These are phyloP conservation scores for Parnassius smintheus DNA, from an alignment of 2,888 invertebrate species.

Conservation along the genomic window DNA sequence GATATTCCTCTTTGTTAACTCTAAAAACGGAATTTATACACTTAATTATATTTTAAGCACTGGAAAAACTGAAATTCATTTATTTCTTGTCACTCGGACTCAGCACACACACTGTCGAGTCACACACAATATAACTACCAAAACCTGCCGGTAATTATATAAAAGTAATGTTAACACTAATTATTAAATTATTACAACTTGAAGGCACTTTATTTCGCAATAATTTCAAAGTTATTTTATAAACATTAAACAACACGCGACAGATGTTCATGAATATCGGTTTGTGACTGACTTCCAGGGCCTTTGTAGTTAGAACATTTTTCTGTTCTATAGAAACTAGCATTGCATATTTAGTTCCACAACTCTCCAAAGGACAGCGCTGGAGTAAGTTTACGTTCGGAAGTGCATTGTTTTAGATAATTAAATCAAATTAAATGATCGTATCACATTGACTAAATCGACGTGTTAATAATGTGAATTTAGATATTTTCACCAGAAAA, in stretches of 20 bases:
- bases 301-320: too few species aligned
- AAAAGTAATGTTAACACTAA: slow-evolving; percentile 29
- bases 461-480: too few species aligned
- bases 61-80: slow-evolving; percentile 38
- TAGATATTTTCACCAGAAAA: too few species aligned
- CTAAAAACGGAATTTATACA: slow-evolving; percentile 54
- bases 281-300: slow-evolving; percentile 78
- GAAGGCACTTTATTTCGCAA: slow-evolving; percentile 42
- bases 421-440: too few species aligned
- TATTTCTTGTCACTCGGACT: slow-evolving; percentile 8
- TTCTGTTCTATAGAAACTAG: too few species aligned
- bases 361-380: too few species aligned
- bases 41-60: slow-evolving; percentile 60
- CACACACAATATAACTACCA: slow-evolving; percentile 29
- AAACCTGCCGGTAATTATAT: slow-evolving; percentile 33
- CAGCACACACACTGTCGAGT: slow-evolving; percentile 43
- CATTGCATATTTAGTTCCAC: too few species aligned
- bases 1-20: slow-evolving; percentile 60
- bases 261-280: slow-evolving; percentile 50
- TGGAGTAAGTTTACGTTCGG: too few species aligned
- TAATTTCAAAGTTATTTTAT: slow-evolving; percentile 42
- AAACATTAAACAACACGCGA: slow-evolving; percentile 48
- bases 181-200: slow-evolving; percentile 26
- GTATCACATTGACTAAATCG: too few species aligned
- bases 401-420: too few species aligned